A percentile compares a stretch with the other conserved stretches of the same genome.
phyloP scores from a whole-genome alignment of 1,140 invertebrate genomes.

The Lethrus apterus region DNA sequence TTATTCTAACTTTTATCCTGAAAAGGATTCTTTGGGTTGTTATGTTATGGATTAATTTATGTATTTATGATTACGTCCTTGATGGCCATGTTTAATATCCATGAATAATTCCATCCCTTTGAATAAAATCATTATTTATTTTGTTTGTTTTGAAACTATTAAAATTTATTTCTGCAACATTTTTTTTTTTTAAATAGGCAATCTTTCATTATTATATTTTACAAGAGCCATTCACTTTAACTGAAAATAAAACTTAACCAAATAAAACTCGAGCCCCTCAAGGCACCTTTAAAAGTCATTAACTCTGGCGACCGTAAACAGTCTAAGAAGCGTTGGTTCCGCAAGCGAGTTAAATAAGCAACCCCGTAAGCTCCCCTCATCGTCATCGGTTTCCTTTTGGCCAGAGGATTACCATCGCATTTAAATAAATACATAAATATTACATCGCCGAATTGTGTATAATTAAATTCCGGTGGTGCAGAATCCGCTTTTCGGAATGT shows the following conservation, averaged over 20 bases:
- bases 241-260: conserved; percentile 9
- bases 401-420: conserved; percentile 40
- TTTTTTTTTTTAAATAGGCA: no score
- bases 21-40: no score
- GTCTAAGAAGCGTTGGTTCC: conserved; percentile 12
- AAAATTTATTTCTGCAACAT: no score
- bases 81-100: no score
- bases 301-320: conserved; percentile 12
- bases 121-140: no score
- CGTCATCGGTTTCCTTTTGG: conserved; percentile 25
- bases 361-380: conserved; percentile 14
- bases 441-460: conserved; percentile 42
- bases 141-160: no score
- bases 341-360: conserved; percentile 12
- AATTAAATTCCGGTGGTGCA: conserved; percentile 40
- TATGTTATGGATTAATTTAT: no score
- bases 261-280: conserved; percentile 10
- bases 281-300: conserved; percentile 14
- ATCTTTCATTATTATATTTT: no score
- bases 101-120: no score
- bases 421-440: conserved; percentile 46
- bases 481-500: conserved; percentile 37
- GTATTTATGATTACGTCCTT: no score
- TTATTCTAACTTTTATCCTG: no score
- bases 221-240: no score